Percentiles rank a stretch among this genome's conserved stretches.
These are phyloP conservation scores for Danio choprae DNA, from an alignment of 2,797 vertebrate genomes.

Conservation along the genomic window DNA sequence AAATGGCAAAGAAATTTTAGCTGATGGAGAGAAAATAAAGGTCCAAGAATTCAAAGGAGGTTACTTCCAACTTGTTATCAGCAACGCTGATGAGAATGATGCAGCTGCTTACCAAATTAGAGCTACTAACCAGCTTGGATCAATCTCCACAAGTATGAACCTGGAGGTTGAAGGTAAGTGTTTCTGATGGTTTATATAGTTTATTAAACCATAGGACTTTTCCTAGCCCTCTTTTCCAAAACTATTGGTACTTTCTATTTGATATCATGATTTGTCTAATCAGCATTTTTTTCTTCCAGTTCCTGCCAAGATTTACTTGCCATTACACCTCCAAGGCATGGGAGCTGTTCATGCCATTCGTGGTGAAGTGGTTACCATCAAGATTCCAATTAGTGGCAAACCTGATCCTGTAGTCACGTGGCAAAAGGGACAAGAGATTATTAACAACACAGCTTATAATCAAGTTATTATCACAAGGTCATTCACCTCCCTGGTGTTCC, in stretches of 20 bases:
- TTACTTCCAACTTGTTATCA: constrained; percentile 93
- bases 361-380: constrained; percentile 94
- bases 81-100: constrained; percentile 87
- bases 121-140: constrained; percentile 96
- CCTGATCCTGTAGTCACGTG: constrained; percentile 95
- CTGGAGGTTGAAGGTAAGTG: constrained; percentile 95
- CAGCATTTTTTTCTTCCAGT: constrained; percentile 77
- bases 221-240: neutral
- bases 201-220: neutral
- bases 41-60: constrained; percentile 97
- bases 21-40: constrained; percentile 95
- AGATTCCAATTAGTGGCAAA: constrained; percentile 97
- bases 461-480: constrained; percentile 98
- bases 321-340: constrained; percentile 97
- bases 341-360: constrained; percentile 93
- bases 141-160: constrained; percentile 92
- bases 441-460: constrained; percentile 91
- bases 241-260: neutral
- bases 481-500: constrained; percentile 96
- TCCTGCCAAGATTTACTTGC: constrained; percentile 96
- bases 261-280: neutral
- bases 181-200: neutral
- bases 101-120: constrained; percentile 95
- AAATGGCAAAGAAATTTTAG: constrained; percentile 93
- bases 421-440: constrained; percentile 98